Evolutionary conservation across 1,140 invertebrate species (phyloP).

Genomic region (Pissodes strobi): DNA sequence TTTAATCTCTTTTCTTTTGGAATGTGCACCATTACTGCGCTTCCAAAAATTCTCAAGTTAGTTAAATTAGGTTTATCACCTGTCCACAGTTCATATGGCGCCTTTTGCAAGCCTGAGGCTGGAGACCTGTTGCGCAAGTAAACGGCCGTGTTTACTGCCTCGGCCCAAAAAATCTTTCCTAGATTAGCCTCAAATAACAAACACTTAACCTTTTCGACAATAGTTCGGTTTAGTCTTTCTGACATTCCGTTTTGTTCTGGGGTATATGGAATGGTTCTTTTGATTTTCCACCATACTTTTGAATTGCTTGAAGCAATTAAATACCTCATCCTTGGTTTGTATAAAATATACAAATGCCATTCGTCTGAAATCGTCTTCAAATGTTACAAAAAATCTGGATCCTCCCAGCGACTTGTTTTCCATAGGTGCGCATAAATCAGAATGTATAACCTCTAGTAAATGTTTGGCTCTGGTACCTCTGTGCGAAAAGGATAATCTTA

Average conservation of each 20-base stretch:
- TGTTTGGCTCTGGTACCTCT: constrained; percentile 16
- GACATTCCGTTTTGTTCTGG: constrained; percentile 15
- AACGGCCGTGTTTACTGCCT: constrained; percentile 52
- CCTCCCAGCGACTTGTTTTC: constrained; percentile 46
- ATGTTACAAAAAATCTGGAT: constrained; percentile 48
- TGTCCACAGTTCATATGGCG: too few species aligned
- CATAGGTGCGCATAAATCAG: constrained; percentile 46
- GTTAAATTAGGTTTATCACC: too few species aligned
- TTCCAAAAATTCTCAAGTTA: constrained; percentile 47
- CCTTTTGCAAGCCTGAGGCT: constrained; percentile 2
- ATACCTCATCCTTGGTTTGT: constrained; percentile 16
- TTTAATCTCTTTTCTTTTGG: constrained; percentile 43
- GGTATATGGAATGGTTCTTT: constrained; percentile 13
- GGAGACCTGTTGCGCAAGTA: not conserved
- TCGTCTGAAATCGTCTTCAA: constrained; percentile 23
- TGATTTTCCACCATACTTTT: constrained; percentile 37
- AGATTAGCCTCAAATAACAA: constrained; percentile 50
- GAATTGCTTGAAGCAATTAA: constrained; percentile 34
- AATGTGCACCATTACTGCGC: too few species aligned
- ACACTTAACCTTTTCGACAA: constrained; percentile 49
- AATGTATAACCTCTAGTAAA: constrained; percentile 50
- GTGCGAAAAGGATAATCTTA: constrained; percentile 33
- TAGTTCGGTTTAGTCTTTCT: constrained; percentile 8
- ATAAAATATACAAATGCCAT: constrained; percentile 28
- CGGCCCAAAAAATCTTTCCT: constrained; percentile 52